phyloP scores from a whole-genome alignment of 2,797 vertebrate species.

The Rhodeus uyekii region DNA sequence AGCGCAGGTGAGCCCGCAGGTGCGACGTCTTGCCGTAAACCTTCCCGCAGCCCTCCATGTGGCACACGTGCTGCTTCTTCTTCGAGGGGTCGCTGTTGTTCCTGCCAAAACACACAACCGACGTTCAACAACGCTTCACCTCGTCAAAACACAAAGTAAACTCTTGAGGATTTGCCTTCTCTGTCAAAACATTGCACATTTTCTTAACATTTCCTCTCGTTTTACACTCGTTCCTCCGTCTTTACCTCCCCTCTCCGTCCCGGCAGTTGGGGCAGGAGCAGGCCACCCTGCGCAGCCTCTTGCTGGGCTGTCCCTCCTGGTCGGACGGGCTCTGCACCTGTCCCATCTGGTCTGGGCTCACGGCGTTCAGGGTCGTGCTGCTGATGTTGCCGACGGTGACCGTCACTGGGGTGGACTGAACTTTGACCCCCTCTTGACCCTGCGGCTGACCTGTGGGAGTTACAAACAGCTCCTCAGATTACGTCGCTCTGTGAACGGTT shows the following conservation, averaged over 20 bases:
- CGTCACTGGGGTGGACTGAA: slow-evolving; percentile 90
- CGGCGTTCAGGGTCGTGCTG: slow-evolving; percentile 86
- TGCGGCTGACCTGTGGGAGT: slow-evolving; percentile 88
- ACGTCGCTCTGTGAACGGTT: not conserved
- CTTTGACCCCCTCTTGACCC: slow-evolving; percentile 91
- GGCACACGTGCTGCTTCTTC: slow-evolving; percentile 99
- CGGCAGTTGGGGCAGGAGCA: slow-evolving; percentile 99
- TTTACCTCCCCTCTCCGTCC: slow-evolving; percentile 98
- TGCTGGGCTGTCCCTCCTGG: slow-evolving; percentile 92
- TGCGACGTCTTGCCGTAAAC: slow-evolving; percentile 99
- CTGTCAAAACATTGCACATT: too few species aligned
- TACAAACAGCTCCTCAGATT: not conserved
- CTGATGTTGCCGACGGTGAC: slow-evolving; percentile 92
- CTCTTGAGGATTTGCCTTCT: too few species aligned
- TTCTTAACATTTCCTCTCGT: too few species aligned
- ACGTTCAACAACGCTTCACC: not conserved
- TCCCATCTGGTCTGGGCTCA: slow-evolving; percentile 95
- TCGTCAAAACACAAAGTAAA: not conserved
- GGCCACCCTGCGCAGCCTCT: slow-evolving; percentile 93
- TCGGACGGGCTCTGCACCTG: slow-evolving; percentile 93
- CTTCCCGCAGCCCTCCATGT: slow-evolving; percentile 98
- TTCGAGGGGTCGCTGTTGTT: slow-evolving; percentile 93
- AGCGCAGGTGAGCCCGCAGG: slow-evolving; percentile 96
- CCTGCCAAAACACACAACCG: slow-evolving; percentile 67
- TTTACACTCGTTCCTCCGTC: too few species aligned